Percentiles rank a stretch among this genome's conserved stretches.
phyloP scores from a whole-genome alignment of 2,888 invertebrate genomes.

The Liposcelis brunnea region DNA sequence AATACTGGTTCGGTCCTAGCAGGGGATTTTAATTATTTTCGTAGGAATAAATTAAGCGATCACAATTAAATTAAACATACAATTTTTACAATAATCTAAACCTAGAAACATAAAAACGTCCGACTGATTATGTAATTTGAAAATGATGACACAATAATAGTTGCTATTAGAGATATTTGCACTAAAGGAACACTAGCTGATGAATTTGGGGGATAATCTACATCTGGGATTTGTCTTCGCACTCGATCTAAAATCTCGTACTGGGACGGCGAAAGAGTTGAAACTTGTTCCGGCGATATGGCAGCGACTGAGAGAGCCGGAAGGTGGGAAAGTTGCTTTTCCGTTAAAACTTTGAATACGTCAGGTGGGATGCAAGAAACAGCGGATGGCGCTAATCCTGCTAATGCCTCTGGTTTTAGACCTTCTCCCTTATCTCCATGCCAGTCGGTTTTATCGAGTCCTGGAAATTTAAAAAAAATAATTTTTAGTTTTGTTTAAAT shows the following conservation, averaged over 20 bases:
- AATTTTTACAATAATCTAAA: too few relatives aligned
- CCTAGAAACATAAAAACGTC: too few relatives aligned
- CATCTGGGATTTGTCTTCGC: constrained; percentile 2
- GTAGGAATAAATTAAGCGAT: too few relatives aligned
- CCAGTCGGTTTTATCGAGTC: neutral
- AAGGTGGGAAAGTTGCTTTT: neutral
- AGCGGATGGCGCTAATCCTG: neutral
- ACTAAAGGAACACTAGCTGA: too few relatives aligned
- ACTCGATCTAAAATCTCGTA: constrained; percentile 1
- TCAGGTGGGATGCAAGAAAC: constrained; percentile 1
- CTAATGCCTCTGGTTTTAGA: neutral
- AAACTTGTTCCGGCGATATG: neutral
- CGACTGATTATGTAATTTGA: too few relatives aligned
- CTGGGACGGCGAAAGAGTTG: constrained; percentile 5
- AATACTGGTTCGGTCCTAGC: too few relatives aligned
- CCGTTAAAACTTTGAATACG: constrained; percentile 3
- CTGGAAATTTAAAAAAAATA: neutral
- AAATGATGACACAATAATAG: too few relatives aligned
- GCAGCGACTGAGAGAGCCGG: constrained; percentile 1
- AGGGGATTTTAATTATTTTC: too few relatives aligned
- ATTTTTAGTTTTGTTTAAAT: too few relatives aligned
- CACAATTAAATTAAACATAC: too few relatives aligned
- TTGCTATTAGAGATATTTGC: too few relatives aligned
- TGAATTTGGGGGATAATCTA: neutral
- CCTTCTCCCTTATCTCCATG: neutral